Percentiles rank a stretch among this genome's conserved stretches.
phyloP scores from a whole-genome alignment of 1,140 invertebrate genomes.

The Uloborus diversus region DNA sequence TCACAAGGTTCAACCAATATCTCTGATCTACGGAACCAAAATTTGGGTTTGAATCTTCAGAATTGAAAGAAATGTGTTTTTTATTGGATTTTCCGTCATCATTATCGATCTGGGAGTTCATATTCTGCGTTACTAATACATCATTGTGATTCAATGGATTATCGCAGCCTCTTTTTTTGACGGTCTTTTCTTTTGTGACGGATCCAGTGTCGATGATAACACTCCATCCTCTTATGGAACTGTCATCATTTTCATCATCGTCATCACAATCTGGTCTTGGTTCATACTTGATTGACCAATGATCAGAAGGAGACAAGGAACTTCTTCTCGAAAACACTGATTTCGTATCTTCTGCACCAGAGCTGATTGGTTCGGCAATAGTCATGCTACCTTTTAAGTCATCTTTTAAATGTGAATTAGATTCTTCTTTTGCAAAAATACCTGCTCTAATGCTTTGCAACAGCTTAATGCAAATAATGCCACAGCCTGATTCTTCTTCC shows the following conservation, averaged over 20 bases:
- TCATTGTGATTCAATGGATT: background rate
- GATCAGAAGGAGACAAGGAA: slow-evolving; percentile 17
- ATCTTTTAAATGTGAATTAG: background rate
- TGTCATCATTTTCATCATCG: background rate
- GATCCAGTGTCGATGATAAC: slow-evolving; percentile 33
- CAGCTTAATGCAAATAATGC: background rate
- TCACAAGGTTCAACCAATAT: slow-evolving; percentile 31
- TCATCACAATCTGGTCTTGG: slow-evolving; percentile 22
- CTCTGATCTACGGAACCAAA: slow-evolving; percentile 32
- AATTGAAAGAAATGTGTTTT: background rate
- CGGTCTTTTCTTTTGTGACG: slow-evolving; percentile 41
- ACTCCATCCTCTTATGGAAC: slow-evolving; percentile 31
- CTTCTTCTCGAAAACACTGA: background rate
- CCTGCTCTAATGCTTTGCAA: background rate
- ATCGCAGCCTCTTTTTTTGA: slow-evolving; percentile 23
- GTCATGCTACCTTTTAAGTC: background rate
- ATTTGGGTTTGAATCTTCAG: background rate
- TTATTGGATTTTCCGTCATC: background rate
- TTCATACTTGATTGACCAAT: slow-evolving; percentile 29
- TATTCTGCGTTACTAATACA: slow-evolving; percentile 1
- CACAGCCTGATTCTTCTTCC: no score
- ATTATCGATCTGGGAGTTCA: background rate
- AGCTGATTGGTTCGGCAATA: no score
- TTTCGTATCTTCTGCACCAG: background rate
- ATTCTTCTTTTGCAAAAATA: background rate